Percentiles rank a stretch among this genome's conserved stretches.
Evolutionary conservation across 2,113 vertebrate species (phyloP).

Genomic region (Platanista minor): DNA sequence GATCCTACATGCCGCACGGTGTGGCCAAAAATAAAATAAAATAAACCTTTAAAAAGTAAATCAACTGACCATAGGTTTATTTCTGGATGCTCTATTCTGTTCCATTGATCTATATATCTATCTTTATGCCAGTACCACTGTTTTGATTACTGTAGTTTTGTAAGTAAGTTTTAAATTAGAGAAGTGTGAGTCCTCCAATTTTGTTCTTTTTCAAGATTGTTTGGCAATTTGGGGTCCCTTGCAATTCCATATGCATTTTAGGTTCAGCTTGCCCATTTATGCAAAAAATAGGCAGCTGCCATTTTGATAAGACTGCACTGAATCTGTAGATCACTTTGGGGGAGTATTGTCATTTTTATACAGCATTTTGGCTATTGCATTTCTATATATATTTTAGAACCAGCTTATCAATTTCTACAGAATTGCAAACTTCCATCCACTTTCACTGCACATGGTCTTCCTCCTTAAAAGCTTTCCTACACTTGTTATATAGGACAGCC

Average conservation of each 20-base stretch:
- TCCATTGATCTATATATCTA: not conserved
- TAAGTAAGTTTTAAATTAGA: not conserved
- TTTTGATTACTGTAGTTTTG: not conserved
- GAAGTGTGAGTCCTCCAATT: not conserved
- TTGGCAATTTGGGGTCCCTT: not conserved
- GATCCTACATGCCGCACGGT: too few relatives aligned
- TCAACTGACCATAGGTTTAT: not conserved
- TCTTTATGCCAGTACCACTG: not conserved
- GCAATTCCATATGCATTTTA: not conserved
- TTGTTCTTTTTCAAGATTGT: not conserved
- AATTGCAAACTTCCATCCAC: not conserved
- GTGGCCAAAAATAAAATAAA: too few relatives aligned
- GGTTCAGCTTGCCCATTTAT: not conserved
- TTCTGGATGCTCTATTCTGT: not conserved
- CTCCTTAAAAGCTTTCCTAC: not conserved
- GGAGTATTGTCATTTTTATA: not conserved
- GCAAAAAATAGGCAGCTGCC: not conserved
- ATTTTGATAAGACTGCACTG: not conserved
- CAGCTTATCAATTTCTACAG: not conserved
- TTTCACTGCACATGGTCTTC: not conserved
- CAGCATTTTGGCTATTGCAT: not conserved
- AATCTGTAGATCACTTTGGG: not conserved
- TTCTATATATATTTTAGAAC: not conserved
- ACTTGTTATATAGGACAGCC: not conserved
- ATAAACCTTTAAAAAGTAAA: too few relatives aligned